Conservation (phyloP, 2,113 vertebrate species). For the Tychaedon coryphoeus region DNA sequence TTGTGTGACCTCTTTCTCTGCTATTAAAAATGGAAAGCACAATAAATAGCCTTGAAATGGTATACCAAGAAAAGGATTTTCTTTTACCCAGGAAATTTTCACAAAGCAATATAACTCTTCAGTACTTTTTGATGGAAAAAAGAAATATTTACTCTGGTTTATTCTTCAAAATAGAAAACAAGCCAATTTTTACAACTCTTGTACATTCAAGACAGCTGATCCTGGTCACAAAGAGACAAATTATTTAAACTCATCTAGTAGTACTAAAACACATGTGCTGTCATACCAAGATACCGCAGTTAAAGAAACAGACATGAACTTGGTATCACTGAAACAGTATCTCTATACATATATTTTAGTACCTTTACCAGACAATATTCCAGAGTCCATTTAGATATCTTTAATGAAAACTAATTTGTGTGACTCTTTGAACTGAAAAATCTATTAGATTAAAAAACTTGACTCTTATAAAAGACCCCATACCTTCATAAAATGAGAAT, state of each 20-base stretch:
- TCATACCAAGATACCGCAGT: not conserved
- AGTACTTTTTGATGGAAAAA: not conserved
- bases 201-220: not conserved
- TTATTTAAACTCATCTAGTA: not conserved
- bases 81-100: not conserved
- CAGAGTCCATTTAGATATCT: not conserved
- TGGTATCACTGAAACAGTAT: not conserved
- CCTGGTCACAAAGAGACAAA: not conserved
- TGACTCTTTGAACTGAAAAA: not conserved
- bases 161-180: not conserved
- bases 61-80: not conserved
- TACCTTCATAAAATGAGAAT: not conserved
- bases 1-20: not conserved
- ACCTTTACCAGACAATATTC: not conserved
- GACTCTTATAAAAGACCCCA: not conserved
- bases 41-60: not conserved
- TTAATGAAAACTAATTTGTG: not conserved
- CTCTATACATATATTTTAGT: not conserved
- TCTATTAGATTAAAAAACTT: not conserved
- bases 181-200: not conserved
- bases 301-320: not conserved
- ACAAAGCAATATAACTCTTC: not conserved
- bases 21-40: not conserved
- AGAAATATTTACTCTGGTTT: not conserved
- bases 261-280: not conserved